Base-by-base conservation (phyloP, 2,797 vertebrate genomes). In the Myotis pilosus region DNA sequence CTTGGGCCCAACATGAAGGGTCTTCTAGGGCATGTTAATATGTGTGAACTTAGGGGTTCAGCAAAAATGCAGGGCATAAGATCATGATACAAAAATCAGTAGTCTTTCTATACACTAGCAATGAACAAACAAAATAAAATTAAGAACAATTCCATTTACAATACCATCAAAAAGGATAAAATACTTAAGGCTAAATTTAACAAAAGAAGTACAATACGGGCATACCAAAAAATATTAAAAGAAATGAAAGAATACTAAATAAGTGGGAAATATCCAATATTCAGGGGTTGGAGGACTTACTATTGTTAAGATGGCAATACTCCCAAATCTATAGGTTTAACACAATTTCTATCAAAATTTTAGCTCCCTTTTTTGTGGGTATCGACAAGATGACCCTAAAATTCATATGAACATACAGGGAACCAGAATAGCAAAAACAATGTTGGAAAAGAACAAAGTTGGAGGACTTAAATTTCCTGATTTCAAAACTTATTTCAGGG, bases 221-320 rank as follows among this genome's bases (percentile, higher is more conserved):
- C 72, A 44, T 71, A 83, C 10, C 20, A 79, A 91, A 92, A 88
- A 72, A 20, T 85, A 13, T 92, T 79, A 30, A 88, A 82, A 71
- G 60, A 49, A 72, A 83, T 66, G 25, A 49, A 87, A 76, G 13
- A 89, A 74, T 60, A 57, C 38, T 62, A 92, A 80, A 15, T 51
- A 81, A 71, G 83, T 55, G 71, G 41, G 78, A 86, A 83, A 51
- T 2, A 68, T 36, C 16, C 44, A 47, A 1, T 86, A 22, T 92
- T 81, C 17, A 64, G 41, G 11, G 38, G 66, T 75, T 88, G 28
- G 60, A 44, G 41, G 13, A 74, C 53, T 80, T 87, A 69, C 49
- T 71, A 51, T 91, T 88, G 30, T 79, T 85, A 72, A 72, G 51
- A 44, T 72, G 28, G 25, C 17, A 62, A 0, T 41, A 60, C 4